A percentile compares a stretch with the other conserved stretches of the same genome.
phyloP scores from a whole-genome alignment of 2,113 vertebrate species.

The Coreoperca whiteheadi region DNA sequence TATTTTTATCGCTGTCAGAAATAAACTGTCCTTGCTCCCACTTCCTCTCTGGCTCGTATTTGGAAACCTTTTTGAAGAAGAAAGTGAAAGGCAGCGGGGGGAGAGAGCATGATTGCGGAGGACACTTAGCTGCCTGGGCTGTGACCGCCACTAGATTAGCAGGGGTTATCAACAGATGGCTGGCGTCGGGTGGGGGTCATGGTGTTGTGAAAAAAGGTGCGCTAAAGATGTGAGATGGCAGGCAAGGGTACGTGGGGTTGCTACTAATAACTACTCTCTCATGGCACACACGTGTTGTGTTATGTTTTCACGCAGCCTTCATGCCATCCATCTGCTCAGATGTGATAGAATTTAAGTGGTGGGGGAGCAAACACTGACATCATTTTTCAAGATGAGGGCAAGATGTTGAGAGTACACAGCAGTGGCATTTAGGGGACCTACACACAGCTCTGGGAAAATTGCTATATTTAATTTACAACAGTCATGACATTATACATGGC shows the following conservation, averaged over 20 bases:
- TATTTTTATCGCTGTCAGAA: neutral
- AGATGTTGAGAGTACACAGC: constrained; percentile 11
- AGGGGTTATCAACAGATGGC: constrained; percentile 78
- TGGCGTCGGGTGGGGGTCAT: constrained; percentile 20
- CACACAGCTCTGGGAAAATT: neutral
- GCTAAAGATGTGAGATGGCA: constrained; percentile 58
- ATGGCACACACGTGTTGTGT: constrained; percentile 19
- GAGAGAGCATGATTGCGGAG: constrained; percentile 15
- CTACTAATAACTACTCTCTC: constrained; percentile 50
- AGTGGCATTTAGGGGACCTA: neutral
- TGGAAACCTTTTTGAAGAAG: constrained; percentile 46
- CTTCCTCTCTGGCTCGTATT: constrained; percentile 36
- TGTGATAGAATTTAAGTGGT: constrained; percentile 38
- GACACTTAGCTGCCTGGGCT: constrained; percentile 57
- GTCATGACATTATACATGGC: neutral
- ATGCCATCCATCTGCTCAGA: constrained; percentile 44
- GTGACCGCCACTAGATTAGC: constrained; percentile 77
- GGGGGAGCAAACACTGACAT: neutral
- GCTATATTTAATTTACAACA: neutral
- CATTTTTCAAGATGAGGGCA: neutral
- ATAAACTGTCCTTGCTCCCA: neutral
- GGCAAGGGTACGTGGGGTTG: constrained; percentile 1
- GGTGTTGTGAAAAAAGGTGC: constrained; percentile 36
- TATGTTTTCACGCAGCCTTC: constrained; percentile 25
- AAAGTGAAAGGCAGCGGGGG: constrained; percentile 58